Conservation (phyloP, 2,888 invertebrate genomes). For the Crossocerus cetratus region DNA sequence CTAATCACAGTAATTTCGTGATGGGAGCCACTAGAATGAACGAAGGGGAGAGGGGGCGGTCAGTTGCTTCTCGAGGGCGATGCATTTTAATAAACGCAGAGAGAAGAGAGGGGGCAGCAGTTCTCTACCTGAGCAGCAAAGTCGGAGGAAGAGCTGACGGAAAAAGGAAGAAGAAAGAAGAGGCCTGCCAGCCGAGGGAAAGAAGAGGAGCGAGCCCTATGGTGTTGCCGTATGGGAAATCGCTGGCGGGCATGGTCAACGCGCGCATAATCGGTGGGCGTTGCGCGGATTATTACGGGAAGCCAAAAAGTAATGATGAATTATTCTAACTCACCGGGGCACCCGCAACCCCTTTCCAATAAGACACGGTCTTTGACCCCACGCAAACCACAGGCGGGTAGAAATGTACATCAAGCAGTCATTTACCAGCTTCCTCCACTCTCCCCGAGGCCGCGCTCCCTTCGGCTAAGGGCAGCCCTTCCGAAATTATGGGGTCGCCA, state of each 20-base stretch:
- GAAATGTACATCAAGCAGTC: constrained; percentile 46
- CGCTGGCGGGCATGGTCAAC: constrained; percentile 67
- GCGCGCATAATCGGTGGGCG: constrained; percentile 72
- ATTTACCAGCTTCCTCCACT: constrained; percentile 38
- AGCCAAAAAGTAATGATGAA: constrained; percentile 73
- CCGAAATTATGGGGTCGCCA: constrained; percentile 60
- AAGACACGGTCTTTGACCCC: constrained; percentile 55
- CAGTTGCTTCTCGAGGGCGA: constrained; percentile 41
- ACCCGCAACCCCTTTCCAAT: constrained; percentile 37
- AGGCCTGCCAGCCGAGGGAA: neutral
- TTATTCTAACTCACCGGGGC: constrained; percentile 62
- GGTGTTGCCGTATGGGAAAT: constrained; percentile 72
- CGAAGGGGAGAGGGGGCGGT: constrained; percentile 31
- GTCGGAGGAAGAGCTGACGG: constrained; percentile 18
- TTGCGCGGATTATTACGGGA: constrained; percentile 68
- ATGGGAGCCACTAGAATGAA: constrained; percentile 54
- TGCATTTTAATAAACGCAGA: constrained; percentile 67
- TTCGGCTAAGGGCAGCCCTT: constrained; percentile 19
- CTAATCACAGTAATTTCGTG: constrained; percentile 71
- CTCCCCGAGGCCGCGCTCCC: neutral
- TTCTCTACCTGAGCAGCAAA: neutral
- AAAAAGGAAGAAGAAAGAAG: constrained; percentile 18
- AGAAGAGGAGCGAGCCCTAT: constrained; percentile 50
- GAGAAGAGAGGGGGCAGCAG: constrained; percentile 8
- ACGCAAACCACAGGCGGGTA: constrained; percentile 32